Evolutionary conservation across 2,797 vertebrate species (phyloP).

Genomic region (Mallotus villosus): DNA sequence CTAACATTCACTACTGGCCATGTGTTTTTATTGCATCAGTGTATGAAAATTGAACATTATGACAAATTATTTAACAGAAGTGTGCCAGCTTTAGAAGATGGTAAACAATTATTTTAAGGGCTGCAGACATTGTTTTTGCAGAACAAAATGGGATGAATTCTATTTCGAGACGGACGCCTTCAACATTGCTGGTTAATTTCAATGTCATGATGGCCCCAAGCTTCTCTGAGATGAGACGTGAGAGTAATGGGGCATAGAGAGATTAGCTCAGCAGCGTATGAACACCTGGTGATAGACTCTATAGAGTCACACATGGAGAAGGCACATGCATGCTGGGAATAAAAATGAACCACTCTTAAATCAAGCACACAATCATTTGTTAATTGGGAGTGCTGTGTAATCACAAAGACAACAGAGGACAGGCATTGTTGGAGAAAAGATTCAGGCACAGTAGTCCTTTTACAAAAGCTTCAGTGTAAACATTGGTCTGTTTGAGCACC

Average conservation of each 20-base stretch:
- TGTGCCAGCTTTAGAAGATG: constrained; percentile 12
- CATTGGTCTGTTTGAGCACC: constrained; percentile 44
- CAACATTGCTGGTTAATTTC: neutral
- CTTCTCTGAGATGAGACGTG: constrained; percentile 6
- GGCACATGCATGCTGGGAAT: constrained; percentile 56
- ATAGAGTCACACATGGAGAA: constrained; percentile 11
- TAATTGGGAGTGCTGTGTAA: constrained; percentile 51
- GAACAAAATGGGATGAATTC: neutral
- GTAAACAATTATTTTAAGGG: constrained; percentile 19
- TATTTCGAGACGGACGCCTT: neutral
- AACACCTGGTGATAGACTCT: constrained; percentile 1
- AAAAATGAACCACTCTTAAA: constrained; percentile 36
- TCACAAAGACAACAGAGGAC: constrained; percentile 46
- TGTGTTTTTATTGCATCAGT: constrained; percentile 17
- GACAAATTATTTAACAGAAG: neutral
- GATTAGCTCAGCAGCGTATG: neutral
- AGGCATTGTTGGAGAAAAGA: constrained; percentile 52
- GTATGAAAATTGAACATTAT: constrained; percentile 1
- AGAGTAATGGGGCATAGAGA: constrained; percentile 1
- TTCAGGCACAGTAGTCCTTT: constrained; percentile 63
- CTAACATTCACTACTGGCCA: constrained; percentile 55
- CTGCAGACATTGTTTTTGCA: too few species aligned
- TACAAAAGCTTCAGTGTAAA: constrained; percentile 50
- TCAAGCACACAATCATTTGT: constrained; percentile 36
- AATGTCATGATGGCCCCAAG: neutral